Conservation (phyloP, 2,113 vertebrate species). For the Talpa occidentalis region DNA sequence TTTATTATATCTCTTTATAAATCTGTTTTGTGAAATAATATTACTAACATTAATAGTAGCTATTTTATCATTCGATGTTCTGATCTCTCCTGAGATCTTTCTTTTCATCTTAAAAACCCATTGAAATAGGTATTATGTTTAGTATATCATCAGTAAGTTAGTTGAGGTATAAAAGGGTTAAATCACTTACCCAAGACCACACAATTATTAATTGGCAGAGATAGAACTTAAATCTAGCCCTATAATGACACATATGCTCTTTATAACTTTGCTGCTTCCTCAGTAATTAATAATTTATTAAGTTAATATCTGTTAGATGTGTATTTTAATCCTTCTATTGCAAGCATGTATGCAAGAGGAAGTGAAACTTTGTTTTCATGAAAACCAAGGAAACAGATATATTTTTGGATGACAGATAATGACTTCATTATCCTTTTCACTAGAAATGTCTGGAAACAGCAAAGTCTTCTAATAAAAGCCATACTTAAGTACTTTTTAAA, state of each 20-base stretch:
- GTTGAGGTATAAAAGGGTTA: not conserved
- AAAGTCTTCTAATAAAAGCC: not conserved
- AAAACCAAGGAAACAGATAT: constrained; percentile 21
- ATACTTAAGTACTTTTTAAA: constrained; percentile 25
- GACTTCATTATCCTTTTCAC: constrained; percentile 2
- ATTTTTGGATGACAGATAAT: not conserved
- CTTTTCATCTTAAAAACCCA: not conserved
- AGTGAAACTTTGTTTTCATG: not conserved
- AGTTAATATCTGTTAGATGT: not conserved
- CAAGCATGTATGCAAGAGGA: not conserved
- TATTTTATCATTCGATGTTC: not conserved
- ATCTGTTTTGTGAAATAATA: constrained; percentile 13
- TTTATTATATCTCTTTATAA: not conserved
- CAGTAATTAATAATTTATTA: not conserved
- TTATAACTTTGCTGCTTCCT: not conserved
- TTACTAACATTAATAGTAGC: not conserved
- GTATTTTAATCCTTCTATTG: constrained; percentile 35
- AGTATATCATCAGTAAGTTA: not conserved
- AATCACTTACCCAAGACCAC: not conserved
- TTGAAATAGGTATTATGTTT: not conserved
- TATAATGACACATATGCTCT: not conserved
- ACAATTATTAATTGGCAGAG: not conserved
- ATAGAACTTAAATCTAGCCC: not conserved
- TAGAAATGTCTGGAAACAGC: constrained; percentile 37
- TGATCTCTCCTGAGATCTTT: not conserved